Evolutionary conservation across 1,140 invertebrate genomes (phyloP).

Genomic region (Condylostylus longicornis): DNA sequence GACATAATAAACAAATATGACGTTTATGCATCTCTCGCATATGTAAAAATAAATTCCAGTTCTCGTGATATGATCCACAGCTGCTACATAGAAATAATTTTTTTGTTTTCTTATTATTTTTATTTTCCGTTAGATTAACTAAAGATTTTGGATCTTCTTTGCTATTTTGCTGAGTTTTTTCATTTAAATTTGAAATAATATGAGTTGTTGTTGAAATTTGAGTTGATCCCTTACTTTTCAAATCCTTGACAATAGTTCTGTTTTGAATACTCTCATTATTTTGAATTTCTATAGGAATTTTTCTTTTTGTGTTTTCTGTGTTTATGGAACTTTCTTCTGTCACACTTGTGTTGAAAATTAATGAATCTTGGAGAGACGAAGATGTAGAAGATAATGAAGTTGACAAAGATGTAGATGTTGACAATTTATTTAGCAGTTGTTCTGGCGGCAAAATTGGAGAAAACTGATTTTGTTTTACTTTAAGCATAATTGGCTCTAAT

Average conservation of each 20-base stretch:
- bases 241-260: neutral
- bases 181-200: neutral
- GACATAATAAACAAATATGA: conserved; percentile 61
- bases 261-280: conserved; percentile 16
- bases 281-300: conserved; percentile 18
- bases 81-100: conserved; percentile 62
- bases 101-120: conserved; percentile 48
- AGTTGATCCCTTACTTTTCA: too few species aligned
- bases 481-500: too few species aligned
- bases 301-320: conserved; percentile 11
- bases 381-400: neutral
- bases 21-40: conserved; percentile 62
- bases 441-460: neutral
- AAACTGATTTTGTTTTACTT: too few species aligned
- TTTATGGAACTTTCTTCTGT: conserved; percentile 8
- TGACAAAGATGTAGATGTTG: neutral
- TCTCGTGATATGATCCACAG: conserved; percentile 65
- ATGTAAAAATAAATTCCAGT: conserved; percentile 67
- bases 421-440: neutral
- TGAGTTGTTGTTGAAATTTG: neutral
- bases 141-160: too few species aligned
- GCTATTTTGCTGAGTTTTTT: neutral
- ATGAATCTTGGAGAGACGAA: neutral
- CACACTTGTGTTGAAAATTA: neutral
- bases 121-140: conserved; percentile 11